Percentiles rank a stretch among this genome's conserved stretches.
Evolutionary conservation across 37 sponge, comb jelly and placozoan genomes (phyloP).

Genomic region (Tethya wilhelma): DNA sequence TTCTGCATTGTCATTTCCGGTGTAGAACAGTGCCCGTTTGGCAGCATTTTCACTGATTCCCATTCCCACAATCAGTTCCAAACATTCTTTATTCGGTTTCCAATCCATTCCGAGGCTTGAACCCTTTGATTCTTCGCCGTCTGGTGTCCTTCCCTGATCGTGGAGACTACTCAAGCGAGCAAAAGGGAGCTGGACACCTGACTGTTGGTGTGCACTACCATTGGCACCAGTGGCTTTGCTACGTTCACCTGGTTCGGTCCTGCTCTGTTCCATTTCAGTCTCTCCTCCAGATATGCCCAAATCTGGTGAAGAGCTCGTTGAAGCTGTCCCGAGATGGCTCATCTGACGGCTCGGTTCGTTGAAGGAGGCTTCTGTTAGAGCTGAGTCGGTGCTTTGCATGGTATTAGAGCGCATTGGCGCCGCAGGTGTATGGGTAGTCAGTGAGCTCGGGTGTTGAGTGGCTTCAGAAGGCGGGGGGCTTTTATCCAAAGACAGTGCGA

Average conservation of each 20-base stretch:
- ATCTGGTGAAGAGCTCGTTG: conserved; percentile 17
- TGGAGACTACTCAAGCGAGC: conserved; percentile 29
- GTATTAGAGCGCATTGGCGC: not conserved
- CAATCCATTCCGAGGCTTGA: not conserved
- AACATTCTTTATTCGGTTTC: conserved; percentile 31
- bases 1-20: conserved; percentile 61
- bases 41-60: conserved; percentile 80
- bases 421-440: not conserved
- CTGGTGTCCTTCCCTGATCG: not conserved
- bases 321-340: not conserved
- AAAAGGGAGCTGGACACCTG: conserved; percentile 7
- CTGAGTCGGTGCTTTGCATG: conserved; percentile 18
- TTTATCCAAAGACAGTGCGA: conserved; percentile 57
- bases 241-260: not conserved
- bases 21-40: conserved; percentile 66
- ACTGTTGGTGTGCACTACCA: not conserved
- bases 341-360: not conserved
- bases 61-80: conserved; percentile 68
- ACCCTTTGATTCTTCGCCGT: not conserved
- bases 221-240: not conserved
- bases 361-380: not conserved
- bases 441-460: conserved; percentile 1
- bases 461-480: not conserved
- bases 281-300: conserved; percentile 26
- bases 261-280: conserved; percentile 3